These are phyloP conservation scores for Platerodrilus igneus DNA, from an alignment of 2,888 invertebrate genomes.

Conservation along the genomic window DNA sequence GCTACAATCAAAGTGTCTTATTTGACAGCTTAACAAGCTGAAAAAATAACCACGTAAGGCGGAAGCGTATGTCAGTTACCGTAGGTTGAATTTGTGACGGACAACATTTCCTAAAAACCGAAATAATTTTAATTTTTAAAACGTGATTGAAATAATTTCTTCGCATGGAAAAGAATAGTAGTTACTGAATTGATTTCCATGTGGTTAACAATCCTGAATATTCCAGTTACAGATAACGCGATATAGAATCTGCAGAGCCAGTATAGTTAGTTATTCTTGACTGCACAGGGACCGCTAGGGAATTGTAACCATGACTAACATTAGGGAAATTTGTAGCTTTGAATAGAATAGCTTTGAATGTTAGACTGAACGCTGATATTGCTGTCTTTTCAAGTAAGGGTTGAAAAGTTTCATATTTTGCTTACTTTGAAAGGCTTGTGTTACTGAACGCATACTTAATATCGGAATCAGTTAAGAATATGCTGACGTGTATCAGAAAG, in stretches of 20 bases:
- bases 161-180: no score
- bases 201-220: slow-evolving; percentile 16
- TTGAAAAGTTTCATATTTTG: no score
- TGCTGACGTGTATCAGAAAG: no score
- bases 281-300: slow-evolving; percentile 26
- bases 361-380: slow-evolving; percentile 16
- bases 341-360: slow-evolving; percentile 17
- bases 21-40: slow-evolving; percentile 22
- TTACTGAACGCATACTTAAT: no score
- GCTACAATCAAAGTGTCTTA: slow-evolving; percentile 20
- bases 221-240: slow-evolving; percentile 22
- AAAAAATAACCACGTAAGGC: slow-evolving; percentile 21
- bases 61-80: slow-evolving; percentile 33
- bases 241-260: slow-evolving; percentile 23
- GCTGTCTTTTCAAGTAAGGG: no score
- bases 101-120: no score
- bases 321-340: slow-evolving; percentile 21
- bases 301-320: slow-evolving; percentile 26
- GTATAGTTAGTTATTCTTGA: slow-evolving; percentile 29
- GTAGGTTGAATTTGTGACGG: slow-evolving; percentile 31
- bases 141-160: no score
- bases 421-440: no score
- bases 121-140: no score
- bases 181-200: slow-evolving; percentile 19
- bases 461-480: no score